phyloP scores from a whole-genome alignment of 64 coral and sea anemone genomes.

The Actinia equina region DNA sequence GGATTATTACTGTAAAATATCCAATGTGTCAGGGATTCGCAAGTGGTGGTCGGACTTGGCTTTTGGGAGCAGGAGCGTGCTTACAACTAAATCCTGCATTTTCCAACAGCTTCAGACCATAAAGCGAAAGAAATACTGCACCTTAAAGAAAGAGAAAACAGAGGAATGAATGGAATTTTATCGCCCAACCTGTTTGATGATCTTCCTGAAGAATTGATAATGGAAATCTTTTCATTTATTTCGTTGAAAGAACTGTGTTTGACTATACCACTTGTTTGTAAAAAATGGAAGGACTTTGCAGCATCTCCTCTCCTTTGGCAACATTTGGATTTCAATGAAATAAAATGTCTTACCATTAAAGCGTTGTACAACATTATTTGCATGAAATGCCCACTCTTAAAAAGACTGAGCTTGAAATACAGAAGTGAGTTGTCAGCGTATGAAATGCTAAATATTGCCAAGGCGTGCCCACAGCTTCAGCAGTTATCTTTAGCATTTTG shows the following conservation, averaged over 20 bases:
- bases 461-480: constrained; percentile 57
- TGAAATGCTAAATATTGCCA: constrained; percentile 31
- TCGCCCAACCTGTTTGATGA: constrained; percentile 24
- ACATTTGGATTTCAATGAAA: constrained; percentile 45
- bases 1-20: not conserved
- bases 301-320: constrained; percentile 67
- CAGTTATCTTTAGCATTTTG: constrained; percentile 75
- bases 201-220: constrained; percentile 79
- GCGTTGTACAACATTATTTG: constrained; percentile 40
- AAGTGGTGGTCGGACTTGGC: not conserved
- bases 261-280: constrained; percentile 59
- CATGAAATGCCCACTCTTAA: constrained; percentile 60
- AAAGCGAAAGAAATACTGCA: constrained; percentile 40
- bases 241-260: constrained; percentile 58
- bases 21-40: not conserved
- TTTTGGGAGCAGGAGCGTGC: not conserved
- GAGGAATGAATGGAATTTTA: not conserved
- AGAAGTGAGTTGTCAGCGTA: constrained; percentile 18
- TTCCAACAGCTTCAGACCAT: no score
- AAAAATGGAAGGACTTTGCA: constrained; percentile 67
- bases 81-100: no score
- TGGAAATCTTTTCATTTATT: constrained; percentile 79
- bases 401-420: constrained; percentile 61
- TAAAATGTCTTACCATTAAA: constrained; percentile 9
- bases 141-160: constrained; percentile 3